Base-by-base conservation (phyloP, 1,140 invertebrate genomes). In the Drosophila kohkoa region DNA sequence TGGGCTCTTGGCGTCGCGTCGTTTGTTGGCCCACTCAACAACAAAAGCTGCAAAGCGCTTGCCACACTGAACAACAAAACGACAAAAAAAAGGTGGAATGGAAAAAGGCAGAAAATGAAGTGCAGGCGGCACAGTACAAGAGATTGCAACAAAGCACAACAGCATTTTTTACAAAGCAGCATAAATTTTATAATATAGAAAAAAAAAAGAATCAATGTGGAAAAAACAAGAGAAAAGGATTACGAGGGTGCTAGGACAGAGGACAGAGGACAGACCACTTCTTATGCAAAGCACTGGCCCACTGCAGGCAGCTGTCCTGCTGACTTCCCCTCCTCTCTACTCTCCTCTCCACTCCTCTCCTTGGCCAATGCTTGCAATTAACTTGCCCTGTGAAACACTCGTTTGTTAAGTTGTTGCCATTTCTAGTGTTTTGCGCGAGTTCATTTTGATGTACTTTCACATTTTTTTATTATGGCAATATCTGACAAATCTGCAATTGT, bases 121-220 rank as follows among this genome's bases (percentile, higher is more conserved):
- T 76, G 69, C 69, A 65, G 46, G 51, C 49, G 28, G n/a, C 51
- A 25, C 20, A 62, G 28, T n/a, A 64, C 20, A 43, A 75, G 71
- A 69, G 60, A 76, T 60, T 76, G 74, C 74, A 76, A 72, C 74
- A 76, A 76, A 76, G 74, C 74, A 52, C 16, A 58, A 28, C 59
- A 57, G 43, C 55, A 55, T 63, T 74, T 69, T 74, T 55, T 59
- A 62, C 65, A 75, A 65, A 75, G 73, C 68, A 73, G 74, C 74
- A 76, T 76, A 76, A 72, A 76, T 76, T 76, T 76, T 72, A 76
- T 76, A 76, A 76, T 76, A 66, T 72, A 76, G 16, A 70, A 57
- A 66, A 70, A 57, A 66, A 74, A 69, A 68, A 71, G 65, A 73
- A 76, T 72, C 68, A 55, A 76, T 72, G 62, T 35, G 16, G 28